Evolutionary conservation across 2,888 invertebrate genomes (phyloP).

Genomic region (Pollenia labialis): DNA sequence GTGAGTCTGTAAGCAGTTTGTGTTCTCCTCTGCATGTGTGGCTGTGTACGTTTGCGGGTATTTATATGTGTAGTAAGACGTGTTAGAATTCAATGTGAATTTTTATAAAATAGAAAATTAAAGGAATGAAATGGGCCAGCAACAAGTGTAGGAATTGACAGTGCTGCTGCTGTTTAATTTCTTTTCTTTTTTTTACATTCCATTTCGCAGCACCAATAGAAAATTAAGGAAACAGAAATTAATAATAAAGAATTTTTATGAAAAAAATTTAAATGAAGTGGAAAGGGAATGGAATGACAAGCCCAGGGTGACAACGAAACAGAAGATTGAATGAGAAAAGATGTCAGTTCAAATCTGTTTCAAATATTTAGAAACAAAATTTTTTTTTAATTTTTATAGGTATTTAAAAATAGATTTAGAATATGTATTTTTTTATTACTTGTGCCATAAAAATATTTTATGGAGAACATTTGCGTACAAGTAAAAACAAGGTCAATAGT

Average conservation of each 20-base stretch:
- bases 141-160: constrained; percentile 73
- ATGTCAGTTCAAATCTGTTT: background rate
- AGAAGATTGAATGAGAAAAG: background rate
- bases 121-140: constrained; percentile 67
- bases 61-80: constrained; percentile 50
- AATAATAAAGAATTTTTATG: constrained; percentile 4
- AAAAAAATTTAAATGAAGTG: constrained; percentile 1
- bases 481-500: constrained; percentile 6
- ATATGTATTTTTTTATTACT: constrained; percentile 2
- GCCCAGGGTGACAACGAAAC: constrained; percentile 9
- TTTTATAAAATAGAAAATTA: constrained; percentile 38
- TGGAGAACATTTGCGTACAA: background rate
- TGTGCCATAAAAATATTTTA: background rate
- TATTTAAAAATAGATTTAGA: constrained; percentile 19
- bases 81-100: constrained; percentile 65
- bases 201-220: constrained; percentile 29
- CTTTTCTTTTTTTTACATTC: constrained; percentile 24
- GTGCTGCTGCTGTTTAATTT: constrained; percentile 32
- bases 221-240: constrained; percentile 55
- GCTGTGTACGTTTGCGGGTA: constrained; percentile 16
- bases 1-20: constrained; percentile 3
- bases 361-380: too few relatives aligned
- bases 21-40: background rate
- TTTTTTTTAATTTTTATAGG: too few relatives aligned
- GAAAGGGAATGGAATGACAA: background rate